Evolutionary conservation across 1,140 invertebrate species (phyloP), one percentile per base, ranked within the genome.

Genomic region (Heliconius eleuchia): DNA sequence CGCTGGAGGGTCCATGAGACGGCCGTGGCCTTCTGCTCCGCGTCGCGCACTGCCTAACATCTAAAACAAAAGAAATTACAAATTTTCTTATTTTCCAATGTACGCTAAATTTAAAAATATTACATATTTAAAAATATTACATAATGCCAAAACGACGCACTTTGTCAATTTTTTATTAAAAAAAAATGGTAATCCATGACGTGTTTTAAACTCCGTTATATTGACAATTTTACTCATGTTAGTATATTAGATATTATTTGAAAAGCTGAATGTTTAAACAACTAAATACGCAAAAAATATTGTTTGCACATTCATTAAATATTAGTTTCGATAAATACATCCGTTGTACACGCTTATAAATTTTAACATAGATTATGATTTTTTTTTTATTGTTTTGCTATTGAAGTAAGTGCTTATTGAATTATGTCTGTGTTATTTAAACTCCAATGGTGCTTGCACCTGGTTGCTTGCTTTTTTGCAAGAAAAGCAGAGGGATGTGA

Each of bases 1-100:
- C 0, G 98, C 96, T 1, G 98, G 98, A 0, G 98, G 98, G 90
- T 99, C 97, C 97, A 99, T 98, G 55, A 98, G 92, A 30, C 97
- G 91, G 1, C 97, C 97, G 94, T 99, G 98, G 9, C 97, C 97
- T 39, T 92, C 85, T 3, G 96, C 96, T 0, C 92, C 92, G 8
- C 87, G 88, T 34, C 85, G 88, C 8, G 87, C 83, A 77, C 89
- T 89, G 13, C 87, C 90, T 81, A 94, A 82, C 89, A 94, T 92
- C 92, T 94, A 9, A 18, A 71, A 8, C 13, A 71, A 71, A 34
- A 57, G 3, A 57, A 9, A 57, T 57, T 18, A 5, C 19, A 18
- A 18, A 55, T n/a, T 1, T 19, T 0, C 18, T 18, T 4, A 55
- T 18, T 18, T 55, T 11, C 11, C 11, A 11, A 46, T 46, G 1